These are phyloP conservation scores for Toxonevra muliebris DNA, from an alignment of 2,888 invertebrate species.

Conservation along the genomic window DNA sequence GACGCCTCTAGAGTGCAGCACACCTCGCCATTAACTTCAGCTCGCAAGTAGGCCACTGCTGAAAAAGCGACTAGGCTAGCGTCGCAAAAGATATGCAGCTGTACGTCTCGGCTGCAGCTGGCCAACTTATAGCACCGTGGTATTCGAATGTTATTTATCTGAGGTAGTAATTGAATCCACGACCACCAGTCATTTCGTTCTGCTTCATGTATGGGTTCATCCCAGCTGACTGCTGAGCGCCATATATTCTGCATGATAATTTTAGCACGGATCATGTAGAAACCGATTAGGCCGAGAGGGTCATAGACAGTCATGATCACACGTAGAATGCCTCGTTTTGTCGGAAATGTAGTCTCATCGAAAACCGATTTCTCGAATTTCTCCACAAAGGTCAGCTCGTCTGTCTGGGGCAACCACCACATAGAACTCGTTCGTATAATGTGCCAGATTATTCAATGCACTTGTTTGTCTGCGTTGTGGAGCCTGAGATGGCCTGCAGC, in stretches of 20 bases:
- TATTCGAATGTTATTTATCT: no score
- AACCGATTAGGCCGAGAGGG: constrained; percentile 23
- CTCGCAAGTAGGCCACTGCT: constrained; percentile 17
- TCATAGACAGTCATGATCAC: constrained; percentile 10
- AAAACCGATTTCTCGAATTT: constrained; percentile 26
- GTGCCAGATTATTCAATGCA: no score
- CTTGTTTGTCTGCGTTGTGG: neutral
- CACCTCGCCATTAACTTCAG: neutral
- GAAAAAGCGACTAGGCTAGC: constrained; percentile 17
- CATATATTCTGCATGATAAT: constrained; percentile 28
- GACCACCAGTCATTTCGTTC: constrained; percentile 16
- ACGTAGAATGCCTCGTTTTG: constrained; percentile 32
- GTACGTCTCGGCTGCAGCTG: neutral
- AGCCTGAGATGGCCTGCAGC: constrained; percentile 30
- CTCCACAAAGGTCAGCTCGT: constrained; percentile 35
- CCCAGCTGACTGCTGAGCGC: constrained; percentile 32
- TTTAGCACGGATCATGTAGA: constrained; percentile 27
- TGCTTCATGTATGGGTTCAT: constrained; percentile 16
- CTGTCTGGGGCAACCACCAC: constrained; percentile 37
- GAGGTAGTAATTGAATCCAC: constrained; percentile 17
- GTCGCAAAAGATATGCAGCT: constrained; percentile 21
- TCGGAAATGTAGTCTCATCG: constrained; percentile 19
- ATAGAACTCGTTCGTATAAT: no score
- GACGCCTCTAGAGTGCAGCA: constrained; percentile 15
- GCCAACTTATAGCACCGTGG: constrained; percentile 12